Evolutionary conservation across 2,113 vertebrate species (phyloP), one percentile per base, ranked within the genome.

Genomic region (Solenodon paradoxus): DNA sequence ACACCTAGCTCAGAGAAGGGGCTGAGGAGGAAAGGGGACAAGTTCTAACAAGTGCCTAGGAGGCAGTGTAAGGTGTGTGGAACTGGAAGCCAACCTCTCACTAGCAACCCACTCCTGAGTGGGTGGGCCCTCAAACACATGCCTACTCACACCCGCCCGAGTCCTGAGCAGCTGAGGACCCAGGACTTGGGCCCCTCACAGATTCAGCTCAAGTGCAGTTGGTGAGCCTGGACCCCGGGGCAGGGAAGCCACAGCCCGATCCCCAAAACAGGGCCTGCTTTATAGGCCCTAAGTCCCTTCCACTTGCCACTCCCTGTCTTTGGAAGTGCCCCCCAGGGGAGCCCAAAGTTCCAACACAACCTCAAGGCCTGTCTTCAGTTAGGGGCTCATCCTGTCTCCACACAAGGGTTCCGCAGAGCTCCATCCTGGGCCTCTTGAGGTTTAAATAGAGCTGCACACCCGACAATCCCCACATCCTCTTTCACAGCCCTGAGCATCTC

Each of bases 331-430:
- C n/a, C 38, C 0, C 0, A 42, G 47, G 61, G 22, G 72, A 35
- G 19, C 30, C 51, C 32, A n/a, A n/a, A 26, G 22, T n/a, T 35
- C 19, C 28, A 68, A 51, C 26, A n/a, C n/a, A n/a, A n/a, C n/a
- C n/a, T n/a, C n/a, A n/a, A n/a, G 9, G 3, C 13, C 68, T 28
- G 0, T 2, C 5, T 7, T 24, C 0, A 2, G 45, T 49, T 45
- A 61, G 42, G 16, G 51, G 61, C n/a, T 20, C 35, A 38, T 15
- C 69, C 49, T 75, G 13, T 47, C 32, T 40, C 45, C 59, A 61
- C 59, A 3, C 28, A 49, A 24, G 49, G 61, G 59, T 8, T n/a
- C 57, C 35, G 40, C 32, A 10, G 49, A 42, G 85, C 2, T 30
- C 28, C 22, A 11, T 3, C 91, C 38, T 1, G 28, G 63, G 55